Evolutionary conservation across 1,140 invertebrate genomes (phyloP).

Genomic region (Sipha flava): DNA sequence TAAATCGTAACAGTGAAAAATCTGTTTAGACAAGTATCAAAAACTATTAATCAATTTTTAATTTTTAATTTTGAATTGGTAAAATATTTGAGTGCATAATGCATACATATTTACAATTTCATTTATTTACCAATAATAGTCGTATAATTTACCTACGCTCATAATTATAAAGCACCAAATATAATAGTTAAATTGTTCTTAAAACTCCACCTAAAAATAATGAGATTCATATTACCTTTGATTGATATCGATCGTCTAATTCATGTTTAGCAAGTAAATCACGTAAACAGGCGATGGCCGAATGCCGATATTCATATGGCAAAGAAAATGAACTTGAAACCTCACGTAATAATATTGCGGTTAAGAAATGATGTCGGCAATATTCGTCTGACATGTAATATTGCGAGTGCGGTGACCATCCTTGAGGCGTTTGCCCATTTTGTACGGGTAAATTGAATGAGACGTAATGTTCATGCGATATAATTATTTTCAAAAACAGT

Average conservation of each 20-base stretch:
- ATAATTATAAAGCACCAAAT: no score
- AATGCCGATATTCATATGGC: constrained; percentile 65
- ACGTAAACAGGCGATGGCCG: constrained; percentile 68
- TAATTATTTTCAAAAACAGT: constrained; percentile 83
- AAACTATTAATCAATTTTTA: no score
- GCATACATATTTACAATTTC: no score
- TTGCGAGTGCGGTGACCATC: constrained; percentile 43
- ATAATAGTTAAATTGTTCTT: no score
- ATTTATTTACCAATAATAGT: no score
- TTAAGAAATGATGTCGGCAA: constrained; percentile 80
- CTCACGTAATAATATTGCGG: constrained; percentile 67
- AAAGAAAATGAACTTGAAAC: constrained; percentile 73
- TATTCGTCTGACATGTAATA: constrained; percentile 67
- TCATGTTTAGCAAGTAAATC: constrained; percentile 89
- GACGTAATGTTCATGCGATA: constrained; percentile 91
- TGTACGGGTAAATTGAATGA: constrained; percentile 63
- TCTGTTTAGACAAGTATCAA: no score
- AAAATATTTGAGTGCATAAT: no score
- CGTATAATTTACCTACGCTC: no score
- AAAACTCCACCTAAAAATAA: no score
- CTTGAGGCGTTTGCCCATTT: constrained; percentile 52
- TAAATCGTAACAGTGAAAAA: no score
- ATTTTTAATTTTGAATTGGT: no score
- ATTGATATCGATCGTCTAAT: constrained; percentile 80
- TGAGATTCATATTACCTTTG: no score